phyloP scores from a whole-genome alignment of 2,113 vertebrate species.

The Cepphus grylle region DNA sequence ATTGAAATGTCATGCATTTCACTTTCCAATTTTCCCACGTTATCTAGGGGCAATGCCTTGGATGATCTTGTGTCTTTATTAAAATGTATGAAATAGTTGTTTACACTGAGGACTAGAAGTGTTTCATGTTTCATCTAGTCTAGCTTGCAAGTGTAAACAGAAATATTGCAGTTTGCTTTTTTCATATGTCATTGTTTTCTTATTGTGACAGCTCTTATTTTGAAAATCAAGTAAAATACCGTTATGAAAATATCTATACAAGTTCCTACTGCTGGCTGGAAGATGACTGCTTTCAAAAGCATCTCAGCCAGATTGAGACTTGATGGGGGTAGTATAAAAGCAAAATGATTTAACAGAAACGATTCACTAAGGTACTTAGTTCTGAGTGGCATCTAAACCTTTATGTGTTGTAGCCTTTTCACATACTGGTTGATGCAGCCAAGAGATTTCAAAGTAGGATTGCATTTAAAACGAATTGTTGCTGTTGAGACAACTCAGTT shows the following conservation, averaged over 20 bases:
- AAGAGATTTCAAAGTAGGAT: background rate
- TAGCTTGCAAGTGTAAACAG: background rate
- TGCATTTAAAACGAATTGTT: background rate
- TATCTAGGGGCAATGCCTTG: constrained; percentile 7
- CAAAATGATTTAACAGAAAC: background rate
- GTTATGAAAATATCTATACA: background rate
- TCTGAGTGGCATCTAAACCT: background rate
- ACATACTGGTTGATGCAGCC: background rate
- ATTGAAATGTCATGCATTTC: constrained; percentile 4
- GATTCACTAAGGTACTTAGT: background rate
- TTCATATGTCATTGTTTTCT: background rate
- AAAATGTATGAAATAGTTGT: constrained; percentile 9
- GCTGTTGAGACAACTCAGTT: background rate
- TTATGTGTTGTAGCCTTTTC: background rate
- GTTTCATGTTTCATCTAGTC: background rate
- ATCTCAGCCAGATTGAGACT: background rate
- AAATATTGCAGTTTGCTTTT: background rate
- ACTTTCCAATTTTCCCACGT: background rate
- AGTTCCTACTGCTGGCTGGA: background rate
- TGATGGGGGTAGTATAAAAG: background rate
- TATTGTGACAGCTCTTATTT: background rate
- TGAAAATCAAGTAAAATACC: background rate
- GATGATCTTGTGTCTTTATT: background rate
- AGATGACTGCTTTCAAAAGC: background rate
- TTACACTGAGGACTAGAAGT: background rate